phyloP scores from a whole-genome alignment of 2,888 invertebrate species.

The Muschampia plurimacula region DNA sequence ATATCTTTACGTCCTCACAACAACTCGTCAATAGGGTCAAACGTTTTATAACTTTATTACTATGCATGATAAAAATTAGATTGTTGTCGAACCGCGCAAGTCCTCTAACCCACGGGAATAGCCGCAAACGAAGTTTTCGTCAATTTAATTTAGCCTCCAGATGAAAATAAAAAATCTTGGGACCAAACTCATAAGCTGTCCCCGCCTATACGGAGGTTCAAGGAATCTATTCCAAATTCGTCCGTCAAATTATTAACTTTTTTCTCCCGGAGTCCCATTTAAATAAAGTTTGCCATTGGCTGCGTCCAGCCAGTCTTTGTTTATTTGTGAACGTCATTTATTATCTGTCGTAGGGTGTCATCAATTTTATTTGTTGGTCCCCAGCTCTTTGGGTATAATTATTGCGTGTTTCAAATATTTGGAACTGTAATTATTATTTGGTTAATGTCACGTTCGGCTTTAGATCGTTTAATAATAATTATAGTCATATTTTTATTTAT shows the following conservation, averaged over 20 bases:
- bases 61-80: slow-evolving; percentile 9
- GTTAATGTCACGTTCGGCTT: background rate
- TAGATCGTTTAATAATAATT: too few species aligned
- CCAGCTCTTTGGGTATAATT: slow-evolving; percentile 26
- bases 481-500: background rate
- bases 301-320: slow-evolving; percentile 34
- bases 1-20: background rate
- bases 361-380: slow-evolving; percentile 32
- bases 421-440: background rate
- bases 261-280: slow-evolving; percentile 55
- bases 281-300: slow-evolving; percentile 67
- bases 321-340: slow-evolving; percentile 36
- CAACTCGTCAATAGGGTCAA: background rate
- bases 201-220: slow-evolving; percentile 68
- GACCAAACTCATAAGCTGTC: slow-evolving; percentile 70
- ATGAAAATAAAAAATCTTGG: slow-evolving; percentile 67
- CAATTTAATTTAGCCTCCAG: slow-evolving; percentile 78
- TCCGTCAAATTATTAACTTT: slow-evolving; percentile 67
- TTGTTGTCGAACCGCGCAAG: slow-evolving; percentile 16
- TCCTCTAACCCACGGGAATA: background rate
- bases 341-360: slow-evolving; percentile 38
- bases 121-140: slow-evolving; percentile 51
- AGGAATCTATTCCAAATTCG: slow-evolving; percentile 66
- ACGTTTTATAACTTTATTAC: background rate
- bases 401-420: slow-evolving; percentile 16